Conservation (phyloP, 2,113 vertebrate genomes). For the Ahaetulla prasina region DNA sequence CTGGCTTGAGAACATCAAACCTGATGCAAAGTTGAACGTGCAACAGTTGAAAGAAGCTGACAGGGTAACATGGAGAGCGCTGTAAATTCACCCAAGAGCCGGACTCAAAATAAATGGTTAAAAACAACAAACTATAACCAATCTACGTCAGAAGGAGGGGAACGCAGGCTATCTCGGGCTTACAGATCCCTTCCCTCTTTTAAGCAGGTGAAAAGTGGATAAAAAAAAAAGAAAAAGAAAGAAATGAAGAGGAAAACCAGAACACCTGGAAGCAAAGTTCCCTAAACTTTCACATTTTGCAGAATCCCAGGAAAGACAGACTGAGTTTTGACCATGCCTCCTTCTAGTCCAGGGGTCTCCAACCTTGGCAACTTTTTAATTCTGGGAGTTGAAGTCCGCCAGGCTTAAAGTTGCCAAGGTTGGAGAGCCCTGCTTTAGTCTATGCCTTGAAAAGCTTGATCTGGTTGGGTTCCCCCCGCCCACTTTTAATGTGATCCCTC, state of each 20-base stretch:
- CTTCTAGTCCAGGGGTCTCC: no score
- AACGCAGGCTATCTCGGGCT: not conserved
- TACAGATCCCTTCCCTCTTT: not conserved
- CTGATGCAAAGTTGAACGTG: no score
- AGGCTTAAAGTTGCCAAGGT: no score
- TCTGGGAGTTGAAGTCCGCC: no score
- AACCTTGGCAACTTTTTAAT: no score
- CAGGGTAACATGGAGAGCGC: no score
- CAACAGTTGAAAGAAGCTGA: no score
- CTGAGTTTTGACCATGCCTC: not conserved
- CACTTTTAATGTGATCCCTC: not conserved
- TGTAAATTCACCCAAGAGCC: no score
- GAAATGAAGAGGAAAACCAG: not conserved
- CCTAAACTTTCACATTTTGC: not conserved
- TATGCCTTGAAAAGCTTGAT: not conserved
- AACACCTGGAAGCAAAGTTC: not conserved
- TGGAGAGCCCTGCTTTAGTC: not conserved
- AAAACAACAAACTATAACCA: no score
- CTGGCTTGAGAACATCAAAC: no score
- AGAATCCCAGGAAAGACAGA: not conserved
- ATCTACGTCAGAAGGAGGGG: not conserved
- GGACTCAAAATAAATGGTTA: no score
- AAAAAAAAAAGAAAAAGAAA: no score
- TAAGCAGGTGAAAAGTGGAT: not conserved
- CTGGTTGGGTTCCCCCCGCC: not conserved